Evolutionary conservation across 2,888 invertebrate species (phyloP).

Genomic region (Sicus ferrugineus): DNA sequence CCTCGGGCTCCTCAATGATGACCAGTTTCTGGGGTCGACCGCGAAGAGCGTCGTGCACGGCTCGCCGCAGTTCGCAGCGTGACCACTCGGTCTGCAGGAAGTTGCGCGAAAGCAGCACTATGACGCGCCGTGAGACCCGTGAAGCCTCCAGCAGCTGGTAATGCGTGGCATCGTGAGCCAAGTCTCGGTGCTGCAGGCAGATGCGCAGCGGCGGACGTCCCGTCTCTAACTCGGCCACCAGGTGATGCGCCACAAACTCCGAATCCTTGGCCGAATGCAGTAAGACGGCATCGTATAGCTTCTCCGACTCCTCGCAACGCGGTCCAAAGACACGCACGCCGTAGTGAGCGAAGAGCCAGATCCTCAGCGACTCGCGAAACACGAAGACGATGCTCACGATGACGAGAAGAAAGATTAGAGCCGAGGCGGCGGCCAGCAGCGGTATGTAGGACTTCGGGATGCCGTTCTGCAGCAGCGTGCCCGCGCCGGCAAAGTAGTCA

Average conservation of each 20-base stretch:
- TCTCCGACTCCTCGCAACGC: slow-evolving; percentile 82
- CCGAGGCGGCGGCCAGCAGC: slow-evolving; percentile 81
- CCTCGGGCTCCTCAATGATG: slow-evolving; percentile 85
- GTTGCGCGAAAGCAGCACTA: slow-evolving; percentile 86
- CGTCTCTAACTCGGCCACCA: slow-evolving; percentile 86
- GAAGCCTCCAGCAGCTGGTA: slow-evolving; percentile 80
- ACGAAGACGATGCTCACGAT: slow-evolving; percentile 81
- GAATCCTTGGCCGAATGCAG: slow-evolving; percentile 93
- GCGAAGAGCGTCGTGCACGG: slow-evolving; percentile 87
- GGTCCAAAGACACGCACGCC: slow-evolving; percentile 82
- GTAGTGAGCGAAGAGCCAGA: slow-evolving; percentile 88
- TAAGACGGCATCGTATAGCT: slow-evolving; percentile 90
- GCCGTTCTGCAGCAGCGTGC: slow-evolving; percentile 79
- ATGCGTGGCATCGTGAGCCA: slow-evolving; percentile 74
- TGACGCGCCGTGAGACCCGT: slow-evolving; percentile 84
- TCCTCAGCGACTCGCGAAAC: slow-evolving; percentile 83
- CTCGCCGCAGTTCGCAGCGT: slow-evolving; percentile 87
- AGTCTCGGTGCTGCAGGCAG: slow-evolving; percentile 88
- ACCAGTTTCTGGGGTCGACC: slow-evolving; percentile 87
- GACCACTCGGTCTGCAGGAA: slow-evolving; percentile 96
- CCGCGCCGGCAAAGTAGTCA: slow-evolving; percentile 85
- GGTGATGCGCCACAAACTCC: slow-evolving; percentile 83
- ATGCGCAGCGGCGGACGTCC: slow-evolving; percentile 78
- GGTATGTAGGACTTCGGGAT: slow-evolving; percentile 83
- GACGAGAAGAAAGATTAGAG: slow-evolving; percentile 78